Evolutionary conservation across 2,797 vertebrate species (phyloP), one percentile per base, ranked within the genome.

Genomic region (Lacerta viridis): DNA sequence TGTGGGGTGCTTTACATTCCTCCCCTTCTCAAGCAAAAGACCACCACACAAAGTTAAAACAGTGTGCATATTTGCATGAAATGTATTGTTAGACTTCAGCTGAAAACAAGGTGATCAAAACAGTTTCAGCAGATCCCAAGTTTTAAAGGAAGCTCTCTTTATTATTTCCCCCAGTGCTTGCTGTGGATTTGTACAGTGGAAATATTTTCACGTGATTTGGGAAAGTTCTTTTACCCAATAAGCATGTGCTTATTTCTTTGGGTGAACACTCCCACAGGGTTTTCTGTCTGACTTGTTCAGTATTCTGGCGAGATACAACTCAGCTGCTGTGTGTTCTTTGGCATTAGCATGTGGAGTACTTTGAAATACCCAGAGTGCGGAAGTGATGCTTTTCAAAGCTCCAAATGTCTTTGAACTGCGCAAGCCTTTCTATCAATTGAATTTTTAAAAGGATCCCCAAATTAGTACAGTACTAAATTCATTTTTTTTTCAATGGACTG

Each of bases 351-450:
- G 36, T 43, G 61, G 41, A 33, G 41, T 72, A 10, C 78, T 75
- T 82, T 87, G 71, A 82, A 75, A 69, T 61, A 64, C 39, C 13
- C 59, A 61, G 79, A 82, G 17, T 75, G 20, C 3, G n/a, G 86
- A 86, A 66, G 43, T 11, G 61, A 50, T 50, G 7, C 4, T 78
- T 86, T 86, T 68, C 75, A 86, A 86, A 86, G 75, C 11, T 41
- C 84, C 20, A 78, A 5, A 27, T 86, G 41, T 33, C 84, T 86
- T 86, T 86, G 84, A 86, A 86, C 75, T 50, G 20, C 20, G 15
- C 3, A 25, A 23, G 61, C 50, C 76, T 78, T 50, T 68, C 61
- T 50, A 15, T 68, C 61, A 78, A 43, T 86, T 10, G 84, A 50
- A 69, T 78, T 78, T 78, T 78, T 68, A 66, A 86, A 68, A 46